Conservation (phyloP, 2,888 invertebrate genomes). For the Nymphalis urticae region DNA sequence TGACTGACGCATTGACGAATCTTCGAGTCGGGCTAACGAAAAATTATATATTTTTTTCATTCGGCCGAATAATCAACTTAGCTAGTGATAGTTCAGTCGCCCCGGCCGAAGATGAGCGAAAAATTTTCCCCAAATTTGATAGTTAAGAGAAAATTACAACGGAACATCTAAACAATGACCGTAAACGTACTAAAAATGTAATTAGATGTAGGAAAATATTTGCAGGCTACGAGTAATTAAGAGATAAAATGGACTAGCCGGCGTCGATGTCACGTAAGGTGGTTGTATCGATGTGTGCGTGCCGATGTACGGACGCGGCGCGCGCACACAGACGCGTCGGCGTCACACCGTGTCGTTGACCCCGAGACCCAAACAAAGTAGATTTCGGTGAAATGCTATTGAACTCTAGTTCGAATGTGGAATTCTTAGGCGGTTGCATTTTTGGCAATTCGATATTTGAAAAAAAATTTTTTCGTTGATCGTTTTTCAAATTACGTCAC, state of each 20-base stretch:
- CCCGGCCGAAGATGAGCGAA: constrained; percentile 50
- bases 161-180: neutral
- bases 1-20: constrained; percentile 80
- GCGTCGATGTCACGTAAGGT: constrained; percentile 43
- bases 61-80: constrained; percentile 75
- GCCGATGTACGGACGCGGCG: constrained; percentile 58
- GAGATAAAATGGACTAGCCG: constrained; percentile 61
- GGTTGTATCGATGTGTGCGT: constrained; percentile 59
- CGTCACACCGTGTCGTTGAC: constrained; percentile 74
- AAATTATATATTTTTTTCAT: constrained; percentile 77
- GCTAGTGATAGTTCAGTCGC: constrained; percentile 77
- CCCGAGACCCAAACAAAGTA: constrained; percentile 80
- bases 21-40: constrained; percentile 74
- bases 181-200: constrained; percentile 27
- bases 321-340: constrained; percentile 67
- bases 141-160: constrained; percentile 50
- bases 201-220: constrained; percentile 38
- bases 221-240: constrained; percentile 58
- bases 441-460: constrained; percentile 54
- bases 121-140: constrained; percentile 31
- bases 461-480: constrained; percentile 32
- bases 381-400: constrained; percentile 81
- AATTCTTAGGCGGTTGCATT: constrained; percentile 63
- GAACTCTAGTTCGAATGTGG: constrained; percentile 75
- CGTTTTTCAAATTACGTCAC: constrained; percentile 47